Conservation (phyloP, 2,113 vertebrate genomes). For the Colius striatus region DNA sequence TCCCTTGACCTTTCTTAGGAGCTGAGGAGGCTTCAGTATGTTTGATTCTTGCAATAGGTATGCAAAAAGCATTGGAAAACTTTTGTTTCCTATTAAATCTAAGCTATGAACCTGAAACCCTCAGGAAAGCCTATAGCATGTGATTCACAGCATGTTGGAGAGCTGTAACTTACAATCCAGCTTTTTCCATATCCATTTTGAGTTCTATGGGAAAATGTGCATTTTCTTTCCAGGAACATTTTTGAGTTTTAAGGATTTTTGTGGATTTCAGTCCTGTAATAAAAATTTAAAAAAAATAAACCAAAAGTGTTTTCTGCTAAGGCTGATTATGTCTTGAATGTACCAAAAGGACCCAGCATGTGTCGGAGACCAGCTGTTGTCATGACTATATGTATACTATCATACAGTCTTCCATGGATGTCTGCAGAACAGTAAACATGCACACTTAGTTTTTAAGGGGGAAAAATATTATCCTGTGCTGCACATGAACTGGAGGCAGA, state of each 20-base stretch:
- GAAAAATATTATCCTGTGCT: background rate
- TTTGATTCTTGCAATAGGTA: background rate
- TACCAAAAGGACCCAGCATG: accelerated
- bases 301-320: background rate
- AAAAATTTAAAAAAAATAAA: background rate
- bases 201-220: background rate
- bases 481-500: background rate
- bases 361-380: background rate
- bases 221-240: background rate
- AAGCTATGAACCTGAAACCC: background rate
- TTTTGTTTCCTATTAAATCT: conserved; percentile 1
- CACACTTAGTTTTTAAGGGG: background rate
- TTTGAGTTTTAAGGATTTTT: background rate
- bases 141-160: background rate
- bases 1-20: background rate
- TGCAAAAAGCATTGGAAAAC: background rate
- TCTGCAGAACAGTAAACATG: background rate
- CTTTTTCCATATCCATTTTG: background rate
- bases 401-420: background rate
- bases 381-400: background rate
- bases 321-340: background rate
- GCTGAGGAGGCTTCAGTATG: accelerated
- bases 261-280: background rate
- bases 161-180: background rate
- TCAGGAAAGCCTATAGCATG: background rate